Conservation (phyloP, 2,797 vertebrate genomes). For the Zenarchopterus dispar region DNA sequence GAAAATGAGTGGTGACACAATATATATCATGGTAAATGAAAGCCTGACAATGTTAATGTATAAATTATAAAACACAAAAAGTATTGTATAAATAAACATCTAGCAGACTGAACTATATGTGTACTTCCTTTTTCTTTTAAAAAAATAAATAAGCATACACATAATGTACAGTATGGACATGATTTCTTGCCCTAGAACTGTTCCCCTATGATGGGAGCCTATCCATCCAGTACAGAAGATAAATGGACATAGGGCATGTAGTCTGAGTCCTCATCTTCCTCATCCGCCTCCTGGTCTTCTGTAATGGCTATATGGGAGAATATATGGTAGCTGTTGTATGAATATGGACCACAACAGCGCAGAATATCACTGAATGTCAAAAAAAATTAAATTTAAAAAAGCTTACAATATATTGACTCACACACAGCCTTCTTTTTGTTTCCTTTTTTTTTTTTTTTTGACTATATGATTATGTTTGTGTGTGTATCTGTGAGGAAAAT, state of each 20-base stretch:
- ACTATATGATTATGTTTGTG: constrained; percentile 53
- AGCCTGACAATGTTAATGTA: constrained; percentile 98
- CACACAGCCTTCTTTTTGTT: constrained; percentile 76
- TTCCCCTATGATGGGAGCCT: constrained; percentile 86
- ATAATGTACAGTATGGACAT: constrained; percentile 99
- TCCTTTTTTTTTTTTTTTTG: constrained; percentile 16
- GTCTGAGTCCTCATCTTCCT: constrained; percentile 98
- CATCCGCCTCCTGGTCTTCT: constrained; percentile 97
- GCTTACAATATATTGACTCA: constrained; percentile 86
- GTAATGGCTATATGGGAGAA: constrained; percentile 99
- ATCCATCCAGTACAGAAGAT: constrained; percentile 98
- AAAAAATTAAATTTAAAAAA: constrained; percentile 68
- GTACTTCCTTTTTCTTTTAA: constrained; percentile 92
- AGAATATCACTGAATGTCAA: constrained; percentile 90
- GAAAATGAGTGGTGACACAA: constrained; percentile 78
- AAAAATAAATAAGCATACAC: constrained; percentile 99
- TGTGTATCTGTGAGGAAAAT: constrained; percentile 20
- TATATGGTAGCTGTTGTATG: constrained; percentile 99
- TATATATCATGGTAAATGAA: constrained; percentile 93
- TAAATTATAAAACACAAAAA: constrained; percentile 99
- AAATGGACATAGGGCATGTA: constrained; percentile 95
- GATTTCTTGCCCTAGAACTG: constrained; percentile 90
- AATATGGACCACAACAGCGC: constrained; percentile 95
- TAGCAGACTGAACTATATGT: constrained; percentile 98
- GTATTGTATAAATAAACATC: constrained; percentile 99